Base-by-base conservation (phyloP, 2,888 invertebrate genomes). In the Aspidapion aeneum region DNA sequence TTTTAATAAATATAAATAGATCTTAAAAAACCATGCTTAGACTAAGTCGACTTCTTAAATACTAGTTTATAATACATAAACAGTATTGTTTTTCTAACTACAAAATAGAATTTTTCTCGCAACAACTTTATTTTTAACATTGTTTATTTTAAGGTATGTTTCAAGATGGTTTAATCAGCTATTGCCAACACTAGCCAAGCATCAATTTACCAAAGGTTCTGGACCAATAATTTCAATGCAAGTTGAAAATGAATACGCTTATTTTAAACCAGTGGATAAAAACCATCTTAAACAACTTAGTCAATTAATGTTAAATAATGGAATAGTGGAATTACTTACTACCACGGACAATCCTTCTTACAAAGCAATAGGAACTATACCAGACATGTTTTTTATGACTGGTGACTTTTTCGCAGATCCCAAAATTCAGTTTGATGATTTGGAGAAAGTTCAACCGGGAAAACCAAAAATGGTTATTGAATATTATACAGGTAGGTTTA, bases 151-250 rank as follows among this genome's bases (percentile, higher is more conserved):
- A 7, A 35, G 35, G 12, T 35, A 35, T 35, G 52, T 52, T 3
- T 9, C 18, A 17, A 79, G 79, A 60, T 87, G 84, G 78, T 81
- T 85, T 58, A 77, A 79, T 52, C 74, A 79, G n/a, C 68, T 88
- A 1, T 73, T 88, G 61, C 77, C 80, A 2, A 79, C 76, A 65
- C 69, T 87, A 1, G 74, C 79, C 18, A 82, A 82, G 1, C 77
- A 82, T 16, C 80, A 87, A 16, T 84, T 87, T 71, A 83, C 82
- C 35, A 91, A 91, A 72, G 94, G 94, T 0, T 7, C 35, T 35
- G 95, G 94, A 0, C 92, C 94, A 0, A 87, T 95, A 20, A 93
- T 95, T 64, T 88, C 92, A 83, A 88, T 94, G 51, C 94, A 95
- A 72, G 86, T 94, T 48, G 97, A 97, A 82, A 98, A 73, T 55